Evolutionary conservation across 1,140 invertebrate species (phyloP).

Genomic region (Hydropsyche tenuis): DNA sequence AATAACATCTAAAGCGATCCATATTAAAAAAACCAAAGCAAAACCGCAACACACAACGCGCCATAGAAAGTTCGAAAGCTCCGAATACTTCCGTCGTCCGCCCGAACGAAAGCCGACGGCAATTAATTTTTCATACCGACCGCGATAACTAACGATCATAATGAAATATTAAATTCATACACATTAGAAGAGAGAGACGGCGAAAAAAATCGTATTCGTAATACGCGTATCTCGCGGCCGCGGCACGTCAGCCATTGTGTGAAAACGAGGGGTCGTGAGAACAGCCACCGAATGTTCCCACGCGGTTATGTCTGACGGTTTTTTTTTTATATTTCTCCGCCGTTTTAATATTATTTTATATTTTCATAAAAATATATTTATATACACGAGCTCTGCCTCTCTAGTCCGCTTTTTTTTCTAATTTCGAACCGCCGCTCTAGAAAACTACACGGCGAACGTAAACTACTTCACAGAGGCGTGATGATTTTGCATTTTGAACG

Average conservation of each 20-base stretch:
- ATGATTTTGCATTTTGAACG: constrained; percentile 5
- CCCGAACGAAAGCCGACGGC: background rate
- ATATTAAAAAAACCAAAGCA: too few species aligned
- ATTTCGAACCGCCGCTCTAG: constrained; percentile 15
- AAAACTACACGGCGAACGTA: constrained; percentile 25
- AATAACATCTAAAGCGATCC: too few species aligned
- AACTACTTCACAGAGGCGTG: constrained; percentile 8
- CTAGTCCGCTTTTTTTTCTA: background rate
- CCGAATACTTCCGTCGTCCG: constrained; percentile 25
- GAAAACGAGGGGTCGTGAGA: constrained; percentile 41
- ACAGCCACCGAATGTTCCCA: constrained; percentile 37
- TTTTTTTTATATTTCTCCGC: constrained; percentile 1
- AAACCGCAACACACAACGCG: too few species aligned
- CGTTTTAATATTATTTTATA: constrained; percentile 19
- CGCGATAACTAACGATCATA: too few species aligned
- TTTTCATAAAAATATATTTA: constrained; percentile 18
- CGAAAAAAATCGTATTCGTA: constrained; percentile 25
- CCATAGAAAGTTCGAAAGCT: background rate
- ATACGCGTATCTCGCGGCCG: constrained; percentile 31
- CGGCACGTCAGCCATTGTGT: constrained; percentile 41
- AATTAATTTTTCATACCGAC: too few species aligned
- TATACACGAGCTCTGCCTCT: too few species aligned
- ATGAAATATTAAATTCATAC: too few species aligned
- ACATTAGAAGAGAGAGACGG: background rate
- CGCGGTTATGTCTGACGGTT: constrained; percentile 18